Base-by-base conservation (phyloP, 92 coral and sea anemone species). In the Porites rus region DNA sequence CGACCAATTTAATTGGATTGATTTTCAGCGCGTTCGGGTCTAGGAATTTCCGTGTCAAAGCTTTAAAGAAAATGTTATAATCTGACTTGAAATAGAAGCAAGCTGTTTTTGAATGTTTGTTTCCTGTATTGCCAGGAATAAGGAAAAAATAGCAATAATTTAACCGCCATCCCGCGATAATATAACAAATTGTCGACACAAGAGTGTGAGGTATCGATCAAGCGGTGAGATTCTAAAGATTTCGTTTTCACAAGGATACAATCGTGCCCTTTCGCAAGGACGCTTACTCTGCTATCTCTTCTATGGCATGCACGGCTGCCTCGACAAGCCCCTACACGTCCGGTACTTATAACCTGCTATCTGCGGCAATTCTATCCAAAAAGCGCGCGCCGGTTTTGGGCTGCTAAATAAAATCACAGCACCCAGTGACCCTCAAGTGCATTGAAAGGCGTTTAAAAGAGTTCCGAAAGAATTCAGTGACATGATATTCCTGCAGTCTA, bases 321-420 rank as follows among this genome's bases (percentile, higher is more conserved):
- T 56, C 43, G 82, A 85, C 88, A 85, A 76, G 88, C 88, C 88
- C 72, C 21, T 85, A 69, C 88, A 85, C 43, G 88, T 85, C 88
- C 82, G 52, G 17, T 11, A 1, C 13, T n/a, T 63, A 58, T 38
- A 38, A 38, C 60, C 10, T 22, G 4, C 19, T 58, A 61, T 72
- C 72, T 82, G 79, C 61, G 79, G 73, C 50, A 17, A 25, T 73
- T 83, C 87, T 52, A 69, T 54, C 54, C 59, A 62, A 20, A 22
- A 63, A 20, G 51, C 61, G 18, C 7, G 51, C 61, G 18, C 7
- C 80, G 51, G 64, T 51, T 73, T 74, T 62, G 50, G 60, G 22
- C 71, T 62, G 72, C 65, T 43, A 38, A 73, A 61, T 60, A 51
- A 73, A 83, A 62, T 64, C 80, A 19, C 64, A 73, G 87, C 74